Conservation (phyloP, 2,888 invertebrate species). For the Cosmia trapezina region DNA sequence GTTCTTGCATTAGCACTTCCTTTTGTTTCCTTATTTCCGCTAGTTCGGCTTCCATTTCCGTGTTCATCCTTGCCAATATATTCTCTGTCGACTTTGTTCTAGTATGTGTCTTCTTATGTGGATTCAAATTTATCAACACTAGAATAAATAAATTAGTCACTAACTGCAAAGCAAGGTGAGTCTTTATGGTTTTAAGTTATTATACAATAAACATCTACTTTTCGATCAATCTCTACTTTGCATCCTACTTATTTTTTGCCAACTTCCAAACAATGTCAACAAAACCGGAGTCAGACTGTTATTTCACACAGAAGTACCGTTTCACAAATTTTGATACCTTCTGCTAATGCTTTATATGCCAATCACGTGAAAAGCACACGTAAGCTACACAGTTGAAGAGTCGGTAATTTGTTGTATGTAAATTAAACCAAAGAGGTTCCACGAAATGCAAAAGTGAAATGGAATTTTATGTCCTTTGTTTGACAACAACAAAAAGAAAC, state of each 20-base stretch:
- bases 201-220: background rate
- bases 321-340: constrained; percentile 35
- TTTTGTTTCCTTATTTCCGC: constrained; percentile 84
- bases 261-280: constrained; percentile 5
- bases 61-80: constrained; percentile 80
- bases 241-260: background rate
- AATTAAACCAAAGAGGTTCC: constrained; percentile 55
- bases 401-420: constrained; percentile 60
- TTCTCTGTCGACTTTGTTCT: constrained; percentile 85
- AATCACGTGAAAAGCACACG: constrained; percentile 48
- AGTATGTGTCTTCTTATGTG: constrained; percentile 79
- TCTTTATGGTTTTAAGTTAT: background rate
- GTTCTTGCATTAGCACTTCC: constrained; percentile 88
- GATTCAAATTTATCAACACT: constrained; percentile 84
- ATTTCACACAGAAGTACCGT: constrained; percentile 9
- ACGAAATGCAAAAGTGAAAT: constrained; percentile 61
- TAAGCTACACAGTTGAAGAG: constrained; percentile 43
- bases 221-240: background rate
- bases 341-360: constrained; percentile 54
- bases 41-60: constrained; percentile 86
- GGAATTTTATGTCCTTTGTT: constrained; percentile 39
- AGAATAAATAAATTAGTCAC: constrained; percentile 57
- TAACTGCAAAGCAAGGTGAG: background rate
- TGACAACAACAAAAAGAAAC: constrained; percentile 38
- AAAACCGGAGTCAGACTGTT: background rate